Evolutionary conservation across 2,888 invertebrate species (phyloP).

Genomic region (Cataglyphis rosenhaueri): DNA sequence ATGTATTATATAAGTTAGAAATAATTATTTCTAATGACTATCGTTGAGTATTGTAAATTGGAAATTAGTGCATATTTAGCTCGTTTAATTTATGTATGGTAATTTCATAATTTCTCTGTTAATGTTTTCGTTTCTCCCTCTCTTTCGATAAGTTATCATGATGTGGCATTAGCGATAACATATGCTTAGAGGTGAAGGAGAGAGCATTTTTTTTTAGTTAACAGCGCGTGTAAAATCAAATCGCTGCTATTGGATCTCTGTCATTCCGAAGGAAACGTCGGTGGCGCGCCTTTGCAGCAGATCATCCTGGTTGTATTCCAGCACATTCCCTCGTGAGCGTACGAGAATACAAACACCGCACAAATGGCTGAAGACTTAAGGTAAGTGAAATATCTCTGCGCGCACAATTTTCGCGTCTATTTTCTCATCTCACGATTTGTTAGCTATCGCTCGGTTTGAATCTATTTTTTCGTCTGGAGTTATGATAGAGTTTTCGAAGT

Average conservation of each 20-base stretch:
- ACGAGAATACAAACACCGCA: background rate
- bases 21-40: background rate
- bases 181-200: slow-evolving; percentile 36
- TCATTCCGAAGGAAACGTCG: slow-evolving; percentile 19
- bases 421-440: slow-evolving; percentile 32
- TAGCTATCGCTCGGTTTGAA: background rate
- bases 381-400: slow-evolving; percentile 62
- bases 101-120: background rate
- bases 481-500: slow-evolving; percentile 46
- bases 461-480: slow-evolving; percentile 57
- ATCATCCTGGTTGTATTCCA: slow-evolving; percentile 33
- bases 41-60: background rate
- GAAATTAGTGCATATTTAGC: background rate
- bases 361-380: slow-evolving; percentile 77
- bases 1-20: background rate
- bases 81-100: background rate
- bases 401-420: background rate
- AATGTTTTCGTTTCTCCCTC: background rate
- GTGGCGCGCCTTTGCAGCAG: slow-evolving; percentile 53
- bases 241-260: slow-evolving; percentile 48
- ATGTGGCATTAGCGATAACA: slow-evolving; percentile 55
- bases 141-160: background rate
- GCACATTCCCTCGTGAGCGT: background rate
- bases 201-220: slow-evolving; percentile 9
- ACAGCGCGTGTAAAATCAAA: background rate